Base-by-base conservation (phyloP, 2,113 vertebrate genomes). In the Rhineura floridana region DNA sequence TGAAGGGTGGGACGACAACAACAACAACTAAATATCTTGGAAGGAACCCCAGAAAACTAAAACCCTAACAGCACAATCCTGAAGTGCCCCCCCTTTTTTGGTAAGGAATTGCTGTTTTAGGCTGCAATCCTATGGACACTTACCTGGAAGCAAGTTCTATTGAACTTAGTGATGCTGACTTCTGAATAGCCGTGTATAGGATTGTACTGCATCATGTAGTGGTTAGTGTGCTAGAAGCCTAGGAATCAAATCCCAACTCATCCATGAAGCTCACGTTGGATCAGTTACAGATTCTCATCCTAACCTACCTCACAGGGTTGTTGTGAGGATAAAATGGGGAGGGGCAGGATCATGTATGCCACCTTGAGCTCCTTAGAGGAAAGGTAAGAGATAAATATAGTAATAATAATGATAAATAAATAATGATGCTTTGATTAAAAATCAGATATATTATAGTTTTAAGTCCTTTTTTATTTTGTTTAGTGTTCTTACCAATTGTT, bases 341-440 rank as follows among this genome's bases (percentile, higher is more conserved):
- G 55, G 55, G 21, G n/a, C n/a, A n/a, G n/a, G n/a, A n/a, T n/a
- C n/a, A 21, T 1, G 55, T 19, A 59, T 13, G 55, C 4, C 55
- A 59, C 55, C 55, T 59, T 19, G 21, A 59, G 21, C 55, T 59
- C 55, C 21, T 59, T 59, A 59, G 55, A 59, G 55, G 55, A 59
- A 59, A 59, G 55, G 55, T 21, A 19, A 59, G 55, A 59, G 17
- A 59, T 59, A 52, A 52, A 52, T 52, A 12, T 52, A 59, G 21
- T 59, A 4, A 19, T 21, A 59, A 59, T 59, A 19, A 19, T 1
- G 21, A 59, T 59, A 19, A 59, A 59, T 19, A 59, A 59, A 12
- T 42, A 44, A 82, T 59, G n/a, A 65, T 48, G 12, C 93, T 94
- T 90, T 92, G 75, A 92, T 90, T 82, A 87, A 84, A 86, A 90